Evolutionary conservation across 2,113 vertebrate species (phyloP).

Genomic region (Nettapus auritus): DNA sequence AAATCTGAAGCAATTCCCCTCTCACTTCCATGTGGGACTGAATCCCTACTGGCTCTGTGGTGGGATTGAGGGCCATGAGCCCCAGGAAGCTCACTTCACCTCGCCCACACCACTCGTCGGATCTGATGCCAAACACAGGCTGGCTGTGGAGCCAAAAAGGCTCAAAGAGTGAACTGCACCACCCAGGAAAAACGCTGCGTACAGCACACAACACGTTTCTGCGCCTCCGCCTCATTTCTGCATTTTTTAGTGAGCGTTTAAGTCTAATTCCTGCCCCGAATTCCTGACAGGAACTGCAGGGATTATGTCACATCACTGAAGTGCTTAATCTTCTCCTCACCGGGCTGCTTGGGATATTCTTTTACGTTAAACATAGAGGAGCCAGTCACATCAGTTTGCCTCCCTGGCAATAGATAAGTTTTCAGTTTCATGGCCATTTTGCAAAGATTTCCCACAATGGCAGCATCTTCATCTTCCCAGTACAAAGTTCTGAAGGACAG

Average conservation of each 20-base stretch:
- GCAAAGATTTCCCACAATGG: not conserved
- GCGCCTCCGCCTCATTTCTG: not conserved
- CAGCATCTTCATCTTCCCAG: not conserved
- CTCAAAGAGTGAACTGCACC: not conserved
- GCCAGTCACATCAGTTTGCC: not conserved
- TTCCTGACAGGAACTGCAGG: not conserved
- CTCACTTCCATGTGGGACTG: not conserved
- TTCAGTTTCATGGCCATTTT: not conserved
- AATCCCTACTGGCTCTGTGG: not conserved
- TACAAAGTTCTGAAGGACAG: not conserved
- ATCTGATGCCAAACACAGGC: not conserved
- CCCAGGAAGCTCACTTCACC: not conserved
- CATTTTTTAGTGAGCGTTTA: not conserved
- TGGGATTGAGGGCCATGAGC: not conserved
- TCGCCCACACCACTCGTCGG: not conserved
- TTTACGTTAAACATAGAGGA: not conserved
- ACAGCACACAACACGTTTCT: not conserved
- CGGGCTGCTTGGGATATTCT: not conserved
- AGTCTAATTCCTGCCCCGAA: not conserved
- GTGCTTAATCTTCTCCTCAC: constrained; percentile 1
- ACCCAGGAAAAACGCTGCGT: not conserved
- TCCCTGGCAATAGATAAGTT: not conserved
- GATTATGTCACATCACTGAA: not conserved
- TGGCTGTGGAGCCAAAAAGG: not conserved
- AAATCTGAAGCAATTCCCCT: not conserved